A percentile compares a stretch with the other conserved stretches of the same genome.
These are phyloP conservation scores for Drosophila sturtevanti DNA, from an alignment of 1,140 invertebrate genomes.

Conservation along the genomic window DNA sequence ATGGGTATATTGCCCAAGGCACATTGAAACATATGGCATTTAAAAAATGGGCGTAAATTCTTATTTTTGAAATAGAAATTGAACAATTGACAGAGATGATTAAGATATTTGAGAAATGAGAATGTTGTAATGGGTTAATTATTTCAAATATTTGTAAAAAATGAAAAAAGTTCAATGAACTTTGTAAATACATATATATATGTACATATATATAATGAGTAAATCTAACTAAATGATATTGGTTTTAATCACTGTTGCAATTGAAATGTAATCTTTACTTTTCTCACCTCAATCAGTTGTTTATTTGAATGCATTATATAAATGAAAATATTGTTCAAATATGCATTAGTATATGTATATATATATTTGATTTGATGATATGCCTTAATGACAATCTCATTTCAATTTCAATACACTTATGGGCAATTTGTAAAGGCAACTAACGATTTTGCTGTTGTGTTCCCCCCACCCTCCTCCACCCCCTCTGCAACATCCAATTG, in stretches of 20 bases:
- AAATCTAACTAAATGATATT: too few relatives aligned
- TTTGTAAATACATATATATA: too few relatives aligned
- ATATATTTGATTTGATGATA: constrained; percentile 20
- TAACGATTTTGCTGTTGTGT: constrained; percentile 26
- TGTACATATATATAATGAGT: too few relatives aligned
- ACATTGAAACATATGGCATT: constrained; percentile 44
- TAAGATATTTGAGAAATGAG: constrained; percentile 14
- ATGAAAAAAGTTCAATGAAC: constrained; percentile 2
- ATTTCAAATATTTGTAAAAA: background rate
- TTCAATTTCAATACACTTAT: constrained; percentile 42
- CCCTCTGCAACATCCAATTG: constrained; percentile 34
- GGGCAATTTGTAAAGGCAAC: constrained; percentile 43
- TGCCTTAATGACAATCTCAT: constrained; percentile 31
- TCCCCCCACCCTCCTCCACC: too few relatives aligned
- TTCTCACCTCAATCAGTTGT: too few relatives aligned
- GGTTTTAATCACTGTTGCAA: too few relatives aligned
- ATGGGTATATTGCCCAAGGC: constrained; percentile 27
- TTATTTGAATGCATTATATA: background rate
- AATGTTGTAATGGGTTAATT: constrained; percentile 32
- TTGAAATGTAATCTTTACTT: too few relatives aligned
- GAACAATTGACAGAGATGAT: constrained; percentile 28
- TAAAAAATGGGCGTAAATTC: constrained; percentile 59
- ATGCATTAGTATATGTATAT: background rate
- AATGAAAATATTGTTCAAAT: background rate
- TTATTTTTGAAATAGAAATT: constrained; percentile 52